Percentiles rank a stretch among this genome's conserved stretches.
These are phyloP conservation scores for Capitulum mitella DNA, from an alignment of 2,888 invertebrate species.

Conservation along the genomic window DNA sequence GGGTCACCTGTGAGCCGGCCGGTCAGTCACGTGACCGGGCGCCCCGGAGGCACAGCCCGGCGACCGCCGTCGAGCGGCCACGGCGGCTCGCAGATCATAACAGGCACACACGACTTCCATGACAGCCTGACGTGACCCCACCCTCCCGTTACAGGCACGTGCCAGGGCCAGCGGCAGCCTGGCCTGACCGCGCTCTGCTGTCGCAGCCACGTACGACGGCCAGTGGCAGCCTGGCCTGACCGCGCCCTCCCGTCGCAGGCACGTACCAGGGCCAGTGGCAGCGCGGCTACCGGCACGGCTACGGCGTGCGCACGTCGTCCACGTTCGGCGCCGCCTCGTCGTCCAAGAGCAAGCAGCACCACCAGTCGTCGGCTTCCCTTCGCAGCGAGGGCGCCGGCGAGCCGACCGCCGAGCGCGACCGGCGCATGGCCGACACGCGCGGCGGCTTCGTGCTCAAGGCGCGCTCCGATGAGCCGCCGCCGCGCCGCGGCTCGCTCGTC, in stretches of 20 bases:
- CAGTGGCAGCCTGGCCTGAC: too few species aligned
- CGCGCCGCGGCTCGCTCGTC: constrained; percentile 64
- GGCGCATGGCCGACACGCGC: constrained; percentile 82
- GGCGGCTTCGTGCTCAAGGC: constrained; percentile 92
- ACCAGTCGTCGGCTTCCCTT: constrained; percentile 60
- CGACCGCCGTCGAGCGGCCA: too few species aligned
- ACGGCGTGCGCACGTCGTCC: constrained; percentile 93
- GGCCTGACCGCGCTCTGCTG: too few species aligned
- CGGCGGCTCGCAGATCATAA: too few species aligned
- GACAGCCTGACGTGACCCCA: too few species aligned
- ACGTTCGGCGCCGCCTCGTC: constrained; percentile 95
- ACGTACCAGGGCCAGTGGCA: constrained; percentile 99
- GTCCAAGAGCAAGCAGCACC: constrained; percentile 66
- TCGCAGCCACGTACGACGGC: too few species aligned
- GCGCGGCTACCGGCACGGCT: constrained; percentile 97
- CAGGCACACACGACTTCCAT: too few species aligned
- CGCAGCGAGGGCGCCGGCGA: constrained; percentile 37
- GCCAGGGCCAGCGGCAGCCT: too few species aligned
- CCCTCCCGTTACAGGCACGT: too few species aligned
- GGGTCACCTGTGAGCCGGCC: too few species aligned
- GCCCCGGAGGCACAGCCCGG: too few species aligned
- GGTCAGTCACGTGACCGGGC: too few species aligned
- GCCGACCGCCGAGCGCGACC: constrained; percentile 68
- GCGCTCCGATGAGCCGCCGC: constrained; percentile 83
- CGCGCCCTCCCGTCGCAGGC: constrained; percentile 51